Percentiles rank a stretch among this genome's conserved stretches.
Evolutionary conservation across 1,140 invertebrate species (phyloP).

Genomic region (Achatina immaculata): DNA sequence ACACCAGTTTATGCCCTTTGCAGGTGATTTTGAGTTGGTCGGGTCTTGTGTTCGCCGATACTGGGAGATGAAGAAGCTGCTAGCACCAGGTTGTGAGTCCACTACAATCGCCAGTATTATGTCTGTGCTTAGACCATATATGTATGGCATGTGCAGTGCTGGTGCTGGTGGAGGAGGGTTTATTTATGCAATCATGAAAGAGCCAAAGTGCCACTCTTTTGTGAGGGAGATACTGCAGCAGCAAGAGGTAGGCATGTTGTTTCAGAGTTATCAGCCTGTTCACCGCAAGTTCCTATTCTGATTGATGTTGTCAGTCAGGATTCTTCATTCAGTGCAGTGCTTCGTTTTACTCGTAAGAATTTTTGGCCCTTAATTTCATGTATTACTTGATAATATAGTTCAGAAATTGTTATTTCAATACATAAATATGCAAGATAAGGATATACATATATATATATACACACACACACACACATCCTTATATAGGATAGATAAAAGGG

Average conservation of each 20-base stretch:
- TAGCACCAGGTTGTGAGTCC: slow-evolving; percentile 74
- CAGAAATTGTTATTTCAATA: too few species aligned
- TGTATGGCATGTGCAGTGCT: slow-evolving; percentile 68
- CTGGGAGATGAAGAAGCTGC: slow-evolving; percentile 72
- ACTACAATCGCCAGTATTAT: slow-evolving; percentile 66
- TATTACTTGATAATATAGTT: not conserved
- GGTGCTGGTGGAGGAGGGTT: slow-evolving; percentile 74
- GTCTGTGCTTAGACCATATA: slow-evolving; percentile 58
- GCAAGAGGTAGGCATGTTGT: slow-evolving; percentile 37
- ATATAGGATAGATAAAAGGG: too few species aligned
- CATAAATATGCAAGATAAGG: too few species aligned
- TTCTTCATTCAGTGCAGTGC: not conserved
- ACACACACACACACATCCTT: too few species aligned
- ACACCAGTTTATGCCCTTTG: too few species aligned
- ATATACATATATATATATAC: too few species aligned
- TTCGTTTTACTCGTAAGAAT: not conserved
- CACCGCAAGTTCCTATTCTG: not conserved
- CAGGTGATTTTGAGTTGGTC: slow-evolving; percentile 67
- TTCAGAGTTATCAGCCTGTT: not conserved
- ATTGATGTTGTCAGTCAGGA: not conserved
- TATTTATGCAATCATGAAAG: slow-evolving; percentile 69
- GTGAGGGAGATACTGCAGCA: slow-evolving; percentile 49
- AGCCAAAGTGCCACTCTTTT: slow-evolving; percentile 46
- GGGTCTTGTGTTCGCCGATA: slow-evolving; percentile 70
- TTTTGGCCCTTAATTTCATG: not conserved